These are phyloP conservation scores for Salpingus planirostris DNA, from an alignment of 2,888 invertebrate genomes.

Conservation along the genomic window DNA sequence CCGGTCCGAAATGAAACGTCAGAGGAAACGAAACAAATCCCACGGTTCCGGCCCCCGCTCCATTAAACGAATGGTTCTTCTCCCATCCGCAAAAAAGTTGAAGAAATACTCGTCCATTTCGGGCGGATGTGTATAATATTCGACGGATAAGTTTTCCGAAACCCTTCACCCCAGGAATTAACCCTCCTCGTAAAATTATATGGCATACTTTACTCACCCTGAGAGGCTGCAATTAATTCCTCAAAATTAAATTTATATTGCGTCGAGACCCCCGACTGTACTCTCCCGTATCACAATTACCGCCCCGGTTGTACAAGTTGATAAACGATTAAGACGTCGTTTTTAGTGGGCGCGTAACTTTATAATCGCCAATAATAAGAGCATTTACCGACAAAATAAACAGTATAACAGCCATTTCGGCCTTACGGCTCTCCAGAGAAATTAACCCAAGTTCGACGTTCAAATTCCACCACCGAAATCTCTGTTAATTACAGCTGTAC, in stretches of 20 bases:
- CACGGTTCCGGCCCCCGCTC: slow-evolving; percentile 5
- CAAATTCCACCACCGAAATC: no score
- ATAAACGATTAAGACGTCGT: slow-evolving; percentile 17
- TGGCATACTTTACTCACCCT: slow-evolving; percentile 31
- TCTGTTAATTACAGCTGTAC: no score
- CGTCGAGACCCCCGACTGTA: slow-evolving; percentile 6
- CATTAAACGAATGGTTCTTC: slow-evolving; percentile 9
- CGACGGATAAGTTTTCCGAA: slow-evolving; percentile 1
- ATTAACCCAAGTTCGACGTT: slow-evolving; percentile 33
- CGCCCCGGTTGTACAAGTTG: slow-evolving; percentile 18
- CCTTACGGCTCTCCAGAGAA: slow-evolving; percentile 36
- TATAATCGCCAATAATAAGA: slow-evolving; percentile 23
- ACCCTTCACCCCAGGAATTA: slow-evolving; percentile 13
- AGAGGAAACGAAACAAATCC: slow-evolving; percentile 13
- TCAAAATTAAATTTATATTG: slow-evolving; percentile 28
- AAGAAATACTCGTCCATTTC: no score
- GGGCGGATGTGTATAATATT: no score
- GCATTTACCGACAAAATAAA: slow-evolving; percentile 21
- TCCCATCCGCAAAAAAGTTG: no score
- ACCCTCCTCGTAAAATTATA: slow-evolving; percentile 23
- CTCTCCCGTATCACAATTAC: slow-evolving; percentile 16
- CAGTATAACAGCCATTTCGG: slow-evolving; percentile 22
- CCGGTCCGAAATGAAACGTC: slow-evolving; percentile 14
- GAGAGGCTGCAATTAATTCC: slow-evolving; percentile 32
- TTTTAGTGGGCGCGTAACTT: slow-evolving; percentile 3